Conservation (phyloP, 2,888 invertebrate species). For the Synanthedon tipuliformis region DNA sequence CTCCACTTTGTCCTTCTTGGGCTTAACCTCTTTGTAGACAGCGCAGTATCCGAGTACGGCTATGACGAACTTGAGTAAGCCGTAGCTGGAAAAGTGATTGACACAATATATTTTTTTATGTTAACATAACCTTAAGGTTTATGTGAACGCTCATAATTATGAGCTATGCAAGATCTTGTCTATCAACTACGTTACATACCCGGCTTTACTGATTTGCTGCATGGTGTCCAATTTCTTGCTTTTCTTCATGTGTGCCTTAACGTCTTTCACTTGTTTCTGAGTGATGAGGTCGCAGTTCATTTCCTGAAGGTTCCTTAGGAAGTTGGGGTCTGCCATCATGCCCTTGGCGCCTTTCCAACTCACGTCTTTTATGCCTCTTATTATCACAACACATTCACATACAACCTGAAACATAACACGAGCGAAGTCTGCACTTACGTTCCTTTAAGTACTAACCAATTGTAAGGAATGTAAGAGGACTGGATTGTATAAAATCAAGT, state of each 20-base stretch:
- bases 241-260: constrained; percentile 79
- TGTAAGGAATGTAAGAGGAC: too few relatives aligned
- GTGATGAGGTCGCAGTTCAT: constrained; percentile 87
- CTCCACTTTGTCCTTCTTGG: constrained; percentile 86
- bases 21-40: constrained; percentile 86
- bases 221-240: constrained; percentile 82
- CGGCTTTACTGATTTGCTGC: constrained; percentile 86
- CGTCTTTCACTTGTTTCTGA: constrained; percentile 75
- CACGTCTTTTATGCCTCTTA: constrained; percentile 85
- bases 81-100: constrained; percentile 53
- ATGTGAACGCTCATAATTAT: too few relatives aligned
- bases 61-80: constrained; percentile 84
- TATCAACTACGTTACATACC: constrained; percentile 29
- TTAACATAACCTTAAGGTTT: too few relatives aligned
- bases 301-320: constrained; percentile 82
- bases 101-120: too few relatives aligned
- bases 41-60: constrained; percentile 92
- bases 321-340: constrained; percentile 93
- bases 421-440: too few relatives aligned
- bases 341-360: constrained; percentile 92
- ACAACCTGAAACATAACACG: constrained; percentile 62
- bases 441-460: too few relatives aligned
- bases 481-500: too few relatives aligned
- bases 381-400: constrained; percentile 89
- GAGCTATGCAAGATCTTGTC: too few relatives aligned